Evolutionary conservation across 2,113 vertebrate species (phyloP).

Genomic region (Pachycephala philippinensis): DNA sequence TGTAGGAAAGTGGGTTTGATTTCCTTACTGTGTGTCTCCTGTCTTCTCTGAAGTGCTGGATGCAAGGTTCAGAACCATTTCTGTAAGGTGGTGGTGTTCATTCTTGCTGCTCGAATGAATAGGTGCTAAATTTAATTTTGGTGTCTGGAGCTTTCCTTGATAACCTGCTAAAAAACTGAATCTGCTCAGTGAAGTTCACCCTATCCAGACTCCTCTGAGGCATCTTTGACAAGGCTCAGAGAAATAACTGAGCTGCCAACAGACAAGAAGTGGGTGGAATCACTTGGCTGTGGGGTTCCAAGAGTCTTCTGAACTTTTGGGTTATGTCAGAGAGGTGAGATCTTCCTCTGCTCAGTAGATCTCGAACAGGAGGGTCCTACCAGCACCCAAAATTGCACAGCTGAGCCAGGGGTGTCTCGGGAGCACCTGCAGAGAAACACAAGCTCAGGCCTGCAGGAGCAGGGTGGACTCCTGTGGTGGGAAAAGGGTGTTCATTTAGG

Average conservation of each 20-base stretch:
- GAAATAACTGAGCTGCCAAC: background rate
- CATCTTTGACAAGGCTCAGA: background rate
- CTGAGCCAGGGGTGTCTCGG: background rate
- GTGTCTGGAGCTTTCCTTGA: background rate
- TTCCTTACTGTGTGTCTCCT: background rate
- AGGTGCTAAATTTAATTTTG: background rate
- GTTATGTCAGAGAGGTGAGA: rapidly evolving
- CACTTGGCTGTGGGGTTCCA: background rate
- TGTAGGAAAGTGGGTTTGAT: background rate
- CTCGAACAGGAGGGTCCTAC: background rate
- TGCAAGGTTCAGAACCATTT: background rate
- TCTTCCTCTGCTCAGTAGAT: background rate
- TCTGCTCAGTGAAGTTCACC: background rate
- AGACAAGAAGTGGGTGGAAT: background rate
- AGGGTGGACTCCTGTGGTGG: background rate
- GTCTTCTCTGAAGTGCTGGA: background rate
- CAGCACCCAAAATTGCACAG: rapidly evolving
- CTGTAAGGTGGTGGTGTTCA: background rate
- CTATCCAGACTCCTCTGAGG: background rate
- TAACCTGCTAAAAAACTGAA: background rate
- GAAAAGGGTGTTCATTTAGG: background rate
- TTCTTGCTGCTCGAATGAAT: background rate
- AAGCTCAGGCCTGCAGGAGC: background rate
- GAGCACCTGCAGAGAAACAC: background rate
- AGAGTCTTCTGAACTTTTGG: background rate